A percentile compares a stretch with the other conserved stretches of the same genome.
Evolutionary conservation across 2,797 vertebrate species (phyloP).

Genomic region (Danio tinwini): DNA sequence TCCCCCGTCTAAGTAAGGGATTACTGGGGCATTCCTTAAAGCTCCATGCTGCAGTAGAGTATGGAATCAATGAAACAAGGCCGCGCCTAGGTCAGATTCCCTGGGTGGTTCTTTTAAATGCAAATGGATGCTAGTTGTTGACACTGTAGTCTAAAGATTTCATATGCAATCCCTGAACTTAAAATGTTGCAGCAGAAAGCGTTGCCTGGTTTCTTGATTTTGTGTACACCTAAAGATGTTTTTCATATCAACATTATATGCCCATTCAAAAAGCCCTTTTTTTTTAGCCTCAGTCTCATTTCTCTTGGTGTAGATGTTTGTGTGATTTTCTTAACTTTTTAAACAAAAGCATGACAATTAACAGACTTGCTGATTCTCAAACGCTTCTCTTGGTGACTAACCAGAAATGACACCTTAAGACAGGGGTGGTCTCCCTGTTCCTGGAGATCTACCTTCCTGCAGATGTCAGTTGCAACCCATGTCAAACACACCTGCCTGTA

Average conservation of each 20-base stretch:
- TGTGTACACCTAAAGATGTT: background rate
- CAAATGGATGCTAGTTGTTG: conserved; percentile 62
- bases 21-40: conserved; percentile 68
- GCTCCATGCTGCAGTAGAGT: conserved; percentile 59
- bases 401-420: conserved; percentile 3
- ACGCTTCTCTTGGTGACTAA: conserved; percentile 58
- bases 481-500: no score
- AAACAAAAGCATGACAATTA: conserved; percentile 73
- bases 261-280: no score
- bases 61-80: conserved; percentile 53
- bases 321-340: conserved; percentile 67
- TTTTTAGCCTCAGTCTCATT: conserved; percentile 33
- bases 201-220: conserved; percentile 24
- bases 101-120: conserved; percentile 62
- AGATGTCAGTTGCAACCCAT: no score
- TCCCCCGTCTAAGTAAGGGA: conserved; percentile 71
- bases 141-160: conserved; percentile 62
- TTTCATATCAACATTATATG: background rate
- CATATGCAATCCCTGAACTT: conserved; percentile 62
- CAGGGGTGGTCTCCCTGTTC: no score
- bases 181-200: conserved; percentile 46
- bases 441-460: no score
- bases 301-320: conserved; percentile 66
- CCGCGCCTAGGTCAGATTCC: conserved; percentile 57
- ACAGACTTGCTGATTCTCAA: conserved; percentile 61